phyloP scores from a whole-genome alignment of 2,888 invertebrate species.

The Sabatieria punctata region DNA sequence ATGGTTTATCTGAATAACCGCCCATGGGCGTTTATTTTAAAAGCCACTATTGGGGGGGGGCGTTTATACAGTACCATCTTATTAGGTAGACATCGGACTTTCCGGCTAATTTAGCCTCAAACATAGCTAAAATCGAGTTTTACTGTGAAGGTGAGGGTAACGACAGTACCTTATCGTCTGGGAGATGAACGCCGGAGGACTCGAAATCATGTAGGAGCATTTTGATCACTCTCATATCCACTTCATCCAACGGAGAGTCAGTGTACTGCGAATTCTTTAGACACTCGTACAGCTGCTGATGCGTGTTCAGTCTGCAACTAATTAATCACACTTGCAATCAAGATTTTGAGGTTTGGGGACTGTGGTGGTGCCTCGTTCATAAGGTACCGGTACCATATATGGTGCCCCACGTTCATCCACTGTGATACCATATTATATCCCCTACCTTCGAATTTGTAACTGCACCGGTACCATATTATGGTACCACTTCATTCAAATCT shows the following conservation, averaged over 20 bases:
- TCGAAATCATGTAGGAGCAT: conserved; percentile 92
- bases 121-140: too few relatives aligned
- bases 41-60: background rate
- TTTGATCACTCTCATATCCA: conserved; percentile 67
- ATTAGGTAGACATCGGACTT: too few relatives aligned
- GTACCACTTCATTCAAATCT: too few relatives aligned
- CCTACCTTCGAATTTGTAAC: too few relatives aligned
- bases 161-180: conserved; percentile 46
- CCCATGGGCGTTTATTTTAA: too few relatives aligned
- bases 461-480: too few relatives aligned
- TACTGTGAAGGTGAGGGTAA: background rate
- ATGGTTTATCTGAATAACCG: too few relatives aligned
- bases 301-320: conserved; percentile 54
- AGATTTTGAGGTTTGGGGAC: conserved; percentile 1
- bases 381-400: too few relatives aligned
- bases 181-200: conserved; percentile 85
- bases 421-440: background rate
- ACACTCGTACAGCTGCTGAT: conserved; percentile 60
- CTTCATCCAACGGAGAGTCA: conserved; percentile 42
- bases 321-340: background rate
- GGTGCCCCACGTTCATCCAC: too few relatives aligned
- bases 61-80: too few relatives aligned
- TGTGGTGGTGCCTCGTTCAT: background rate
- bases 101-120: too few relatives aligned
- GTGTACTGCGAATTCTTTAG: conserved; percentile 52